Base-by-base conservation (phyloP, 1,140 invertebrate species). In the Cotesia vestalis region DNA sequence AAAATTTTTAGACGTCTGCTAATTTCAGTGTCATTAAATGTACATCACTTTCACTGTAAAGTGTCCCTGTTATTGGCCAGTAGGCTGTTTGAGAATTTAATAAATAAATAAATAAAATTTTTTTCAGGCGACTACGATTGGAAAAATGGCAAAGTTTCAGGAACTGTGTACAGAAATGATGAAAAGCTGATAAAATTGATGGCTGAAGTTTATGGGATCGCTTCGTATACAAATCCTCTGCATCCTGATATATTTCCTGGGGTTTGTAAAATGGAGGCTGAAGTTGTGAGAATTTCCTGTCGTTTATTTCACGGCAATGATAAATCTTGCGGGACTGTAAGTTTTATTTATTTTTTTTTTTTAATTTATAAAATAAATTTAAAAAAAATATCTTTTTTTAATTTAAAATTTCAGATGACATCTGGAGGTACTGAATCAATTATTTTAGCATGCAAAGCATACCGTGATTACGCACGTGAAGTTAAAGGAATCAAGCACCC, bases 401-500 rank as follows among this genome's bases (percentile, higher is more conserved):
- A 20, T 27, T 52, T 61, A 52, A 2, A 27, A 8, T 40, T 64
- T 40, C 79, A 97, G 93, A 94, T 99, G 88, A 97, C 97, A 3
- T 94, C 94, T 69, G 98, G 98, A 60, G 98, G 98, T 5, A 99
- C 98, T 1, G 98, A 99, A 83, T 99, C 97, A 46, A 99, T 99
- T 78, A 86, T 99, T 71, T 91, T 99, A 90, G 98, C 97, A 0
- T 97, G 96, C 85, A 97, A 99, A 85, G 94, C 98, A 0, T 99
- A 95, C 82, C 89, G 98, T 73, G 98, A 99, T 83, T 94, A 93
- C 84, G 96, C 92, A 0, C 88, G 89, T 68, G 88, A 92, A 71
- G 88, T 90, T 3, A 91, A 89, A 81, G 97, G 97, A 27, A 94
- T 99, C 46, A 90, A 85, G 27, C 86, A 90, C 72, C 98, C 98